These are phyloP conservation scores for Sarcophaga carnaria DNA, from an alignment of 2,888 invertebrate genomes.

Conservation along the genomic window DNA sequence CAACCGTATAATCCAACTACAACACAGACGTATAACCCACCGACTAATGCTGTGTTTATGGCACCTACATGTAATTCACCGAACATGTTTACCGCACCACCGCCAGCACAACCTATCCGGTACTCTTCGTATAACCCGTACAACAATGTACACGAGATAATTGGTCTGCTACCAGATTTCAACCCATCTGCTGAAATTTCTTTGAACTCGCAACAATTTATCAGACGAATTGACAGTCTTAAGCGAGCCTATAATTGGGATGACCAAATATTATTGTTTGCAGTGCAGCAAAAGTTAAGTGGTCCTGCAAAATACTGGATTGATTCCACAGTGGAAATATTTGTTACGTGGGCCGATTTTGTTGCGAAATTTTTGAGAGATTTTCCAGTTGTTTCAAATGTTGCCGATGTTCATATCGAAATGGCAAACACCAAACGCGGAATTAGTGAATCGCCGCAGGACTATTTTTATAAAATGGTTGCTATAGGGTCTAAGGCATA, in stretches of 20 bases:
- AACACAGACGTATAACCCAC: too few relatives aligned
- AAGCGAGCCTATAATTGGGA: neutral
- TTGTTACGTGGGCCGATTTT: slow-evolving; percentile 59
- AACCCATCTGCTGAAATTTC: slow-evolving; percentile 6
- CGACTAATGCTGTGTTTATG: too few relatives aligned
- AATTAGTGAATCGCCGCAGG: slow-evolving; percentile 1
- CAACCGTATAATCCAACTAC: neutral
- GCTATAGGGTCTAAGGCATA: slow-evolving; percentile 47
- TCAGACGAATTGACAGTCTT: slow-evolving; percentile 8
- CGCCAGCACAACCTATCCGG: too few relatives aligned
- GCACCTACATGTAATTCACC: too few relatives aligned
- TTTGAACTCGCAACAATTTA: slow-evolving; percentile 46
- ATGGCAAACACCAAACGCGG: neutral
- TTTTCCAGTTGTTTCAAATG: slow-evolving; percentile 60
- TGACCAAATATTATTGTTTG: slow-evolving; percentile 10
- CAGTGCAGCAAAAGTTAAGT: slow-evolving; percentile 40
- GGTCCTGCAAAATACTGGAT: too few relatives aligned
- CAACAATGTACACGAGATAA: too few relatives aligned
- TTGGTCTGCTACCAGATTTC: too few relatives aligned
- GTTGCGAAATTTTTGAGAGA: slow-evolving; percentile 33
- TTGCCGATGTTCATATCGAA: slow-evolving; percentile 8
- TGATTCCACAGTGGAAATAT: slow-evolving; percentile 54
- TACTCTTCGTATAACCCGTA: too few relatives aligned
- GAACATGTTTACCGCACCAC: too few relatives aligned
- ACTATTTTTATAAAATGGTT: slow-evolving; percentile 61